Conservation (phyloP, 2,113 vertebrate genomes). For the Sardina pilchardus region DNA sequence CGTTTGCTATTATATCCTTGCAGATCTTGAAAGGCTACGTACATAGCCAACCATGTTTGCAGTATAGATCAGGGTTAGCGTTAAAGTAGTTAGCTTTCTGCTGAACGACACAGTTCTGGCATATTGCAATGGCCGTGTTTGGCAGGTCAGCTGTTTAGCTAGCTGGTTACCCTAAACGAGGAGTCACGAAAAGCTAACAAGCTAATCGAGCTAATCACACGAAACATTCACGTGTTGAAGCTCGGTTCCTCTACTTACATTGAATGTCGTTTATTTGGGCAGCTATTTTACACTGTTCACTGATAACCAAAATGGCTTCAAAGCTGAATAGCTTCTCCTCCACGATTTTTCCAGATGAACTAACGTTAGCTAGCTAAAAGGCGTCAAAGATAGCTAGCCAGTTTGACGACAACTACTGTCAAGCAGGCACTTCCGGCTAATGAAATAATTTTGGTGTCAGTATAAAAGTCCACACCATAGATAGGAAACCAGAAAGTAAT, state of each 20-base stretch:
- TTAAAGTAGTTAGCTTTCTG: not conserved
- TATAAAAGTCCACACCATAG: not conserved
- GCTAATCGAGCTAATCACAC: not conserved
- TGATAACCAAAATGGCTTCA: not conserved
- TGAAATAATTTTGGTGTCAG: not conserved
- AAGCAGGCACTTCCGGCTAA: not conserved
- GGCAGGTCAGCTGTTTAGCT: conserved; percentile 18
- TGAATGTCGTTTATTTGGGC: not conserved
- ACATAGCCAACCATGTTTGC: not conserved
- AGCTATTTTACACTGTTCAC: not conserved
- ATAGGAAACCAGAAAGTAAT: too few relatives aligned
- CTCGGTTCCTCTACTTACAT: not conserved
- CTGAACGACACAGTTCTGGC: not conserved
- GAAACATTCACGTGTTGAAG: not conserved
- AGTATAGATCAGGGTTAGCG: not conserved
- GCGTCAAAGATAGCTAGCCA: not conserved
- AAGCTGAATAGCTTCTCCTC: not conserved
- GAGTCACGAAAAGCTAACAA: not conserved
- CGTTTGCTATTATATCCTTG: not conserved
- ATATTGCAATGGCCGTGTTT: not conserved
- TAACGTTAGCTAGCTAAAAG: too few relatives aligned
- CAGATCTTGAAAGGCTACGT: not conserved
- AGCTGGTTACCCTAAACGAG: not conserved
- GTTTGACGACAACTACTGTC: conserved; percentile 3
- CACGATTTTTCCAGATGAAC: not conserved